Percentiles rank a stretch among this genome's conserved stretches.
These are phyloP conservation scores for Drosophila meridiana DNA, from an alignment of 2,888 invertebrate genomes.

Conservation along the genomic window DNA sequence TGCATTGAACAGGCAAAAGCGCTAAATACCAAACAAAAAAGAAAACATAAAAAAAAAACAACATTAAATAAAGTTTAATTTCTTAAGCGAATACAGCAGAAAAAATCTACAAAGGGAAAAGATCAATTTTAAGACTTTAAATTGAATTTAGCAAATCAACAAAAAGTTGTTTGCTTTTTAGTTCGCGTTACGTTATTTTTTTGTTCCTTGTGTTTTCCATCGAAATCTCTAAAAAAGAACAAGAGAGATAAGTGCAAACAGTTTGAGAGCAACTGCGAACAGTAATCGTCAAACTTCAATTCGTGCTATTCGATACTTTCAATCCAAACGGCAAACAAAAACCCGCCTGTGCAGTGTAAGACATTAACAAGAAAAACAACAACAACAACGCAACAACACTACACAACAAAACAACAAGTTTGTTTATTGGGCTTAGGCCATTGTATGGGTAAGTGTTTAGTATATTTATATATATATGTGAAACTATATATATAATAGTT, in stretches of 20 bases:
- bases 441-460: conserved; percentile 86
- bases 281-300: conserved; percentile 21
- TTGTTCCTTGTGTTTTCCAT: conserved; percentile 59
- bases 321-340: conserved; percentile 18
- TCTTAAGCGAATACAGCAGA: conserved; percentile 14
- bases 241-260: conserved; percentile 32
- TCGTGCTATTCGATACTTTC: conserved; percentile 20
- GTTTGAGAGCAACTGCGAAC: conserved; percentile 55
- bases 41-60: conserved; percentile 8
- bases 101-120: conserved; percentile 14
- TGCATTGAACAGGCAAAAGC: conserved; percentile 82
- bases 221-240: conserved; percentile 15
- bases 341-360: conserved; percentile 54
- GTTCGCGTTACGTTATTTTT: conserved; percentile 64
- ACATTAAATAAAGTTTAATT: conserved; percentile 1
- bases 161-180: conserved; percentile 65
- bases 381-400: conserved; percentile 19
- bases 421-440: conserved; percentile 85
- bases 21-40: conserved; percentile 10
- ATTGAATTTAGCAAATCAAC: conserved; percentile 29
- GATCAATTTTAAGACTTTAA: not conserved
- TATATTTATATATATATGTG: not conserved
- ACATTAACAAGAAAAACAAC: conserved; percentile 39
- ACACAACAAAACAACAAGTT: conserved; percentile 49
- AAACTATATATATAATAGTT: not conserved